Base-by-base conservation (phyloP, 2,797 vertebrate species). In the Molossus alvarezi region DNA sequence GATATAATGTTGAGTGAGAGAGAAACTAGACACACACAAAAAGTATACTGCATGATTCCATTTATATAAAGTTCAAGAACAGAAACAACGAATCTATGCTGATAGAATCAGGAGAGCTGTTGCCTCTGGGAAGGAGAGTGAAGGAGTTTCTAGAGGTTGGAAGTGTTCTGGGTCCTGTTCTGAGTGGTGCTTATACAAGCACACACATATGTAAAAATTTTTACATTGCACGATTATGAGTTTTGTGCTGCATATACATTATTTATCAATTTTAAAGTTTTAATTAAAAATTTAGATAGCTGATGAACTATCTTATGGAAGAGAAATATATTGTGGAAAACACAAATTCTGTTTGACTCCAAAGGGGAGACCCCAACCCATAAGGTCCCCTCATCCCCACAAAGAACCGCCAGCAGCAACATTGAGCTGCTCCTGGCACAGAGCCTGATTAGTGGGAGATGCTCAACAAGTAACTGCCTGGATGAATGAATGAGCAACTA, bases 51-150 rank as follows among this genome's bases (percentile, higher is more conserved):
- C 71, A 15, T 71, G 65, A 87, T 77, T 71, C 60, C 51, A 15
- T 58, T 72, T 75, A 65, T 57, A 58, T 13, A 9, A 87, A 83
- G 71, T 80, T 95, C 21, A 92, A 92, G 55, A 92, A 64, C 15
- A 55, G 48, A 13, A 37, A 67, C 88, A n/a, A 37, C 17, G n/a
- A 10, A 69, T n/a, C 17, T 21, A 33, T 15, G 29, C 48, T 69
- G 67, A 67, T 20, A 85, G 86, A 77, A 27, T 84, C 7, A 1
- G 76, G 55, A 81, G 29, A 83, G 27, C 15, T 33, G 7, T 25
- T 20, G 9, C 48, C 62, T 20, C 20, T 21, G 73, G 81, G 75
- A 75, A 95, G 55, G 41, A n/a, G 3, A 57, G 17, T 4, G 37
- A 87, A 76, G 89, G 73, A 18, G 9, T n/a, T 55, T 48, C 72